phyloP scores from a whole-genome alignment of 2,797 vertebrate genomes.

The Ctenopoma multispine region DNA sequence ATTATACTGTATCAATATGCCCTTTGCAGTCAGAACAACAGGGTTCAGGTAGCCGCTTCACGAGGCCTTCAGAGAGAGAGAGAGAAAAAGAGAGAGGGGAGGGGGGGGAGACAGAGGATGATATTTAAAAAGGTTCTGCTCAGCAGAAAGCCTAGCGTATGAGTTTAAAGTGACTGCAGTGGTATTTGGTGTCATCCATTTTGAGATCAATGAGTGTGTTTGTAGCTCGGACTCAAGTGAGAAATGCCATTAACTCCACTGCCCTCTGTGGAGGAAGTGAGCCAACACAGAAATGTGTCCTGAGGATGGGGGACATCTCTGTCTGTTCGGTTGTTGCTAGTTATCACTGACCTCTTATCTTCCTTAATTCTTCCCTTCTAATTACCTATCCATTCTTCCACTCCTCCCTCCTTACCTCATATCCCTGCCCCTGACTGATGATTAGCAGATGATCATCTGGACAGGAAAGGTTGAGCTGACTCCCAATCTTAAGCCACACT shows the following conservation, averaged over 20 bases:
- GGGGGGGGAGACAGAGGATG: constrained; percentile 35
- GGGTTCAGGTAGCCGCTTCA: constrained; percentile 48
- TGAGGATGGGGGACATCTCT: constrained; percentile 28
- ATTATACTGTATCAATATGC: constrained; percentile 37
- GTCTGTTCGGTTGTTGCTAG: constrained; percentile 45
- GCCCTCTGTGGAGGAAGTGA: constrained; percentile 45
- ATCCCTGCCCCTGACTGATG: constrained; percentile 65
- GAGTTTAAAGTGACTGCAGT: constrained; percentile 53
- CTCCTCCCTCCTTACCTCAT: constrained; percentile 41
- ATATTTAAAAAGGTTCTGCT: constrained; percentile 70
- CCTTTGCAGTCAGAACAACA: constrained; percentile 61
- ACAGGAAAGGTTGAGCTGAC: constrained; percentile 77
- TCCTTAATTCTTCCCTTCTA: constrained; percentile 70
- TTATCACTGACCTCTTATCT: constrained; percentile 74
- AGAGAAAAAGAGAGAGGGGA: not conserved
- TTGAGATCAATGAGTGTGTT: constrained; percentile 70
- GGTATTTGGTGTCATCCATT: constrained; percentile 63
- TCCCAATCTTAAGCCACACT: constrained; percentile 64
- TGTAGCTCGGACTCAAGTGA: constrained; percentile 55
- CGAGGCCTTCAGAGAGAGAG: constrained; percentile 13
- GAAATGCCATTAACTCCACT: constrained; percentile 74
- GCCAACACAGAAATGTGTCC: constrained; percentile 42
- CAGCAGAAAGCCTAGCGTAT: constrained; percentile 34
- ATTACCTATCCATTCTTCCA: constrained; percentile 58
- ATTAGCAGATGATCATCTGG: constrained; percentile 72